These are phyloP conservation scores for Zoanthus sansibaricus DNA, from an alignment of 92 coral and sea anemone species.

Conservation along the genomic window DNA sequence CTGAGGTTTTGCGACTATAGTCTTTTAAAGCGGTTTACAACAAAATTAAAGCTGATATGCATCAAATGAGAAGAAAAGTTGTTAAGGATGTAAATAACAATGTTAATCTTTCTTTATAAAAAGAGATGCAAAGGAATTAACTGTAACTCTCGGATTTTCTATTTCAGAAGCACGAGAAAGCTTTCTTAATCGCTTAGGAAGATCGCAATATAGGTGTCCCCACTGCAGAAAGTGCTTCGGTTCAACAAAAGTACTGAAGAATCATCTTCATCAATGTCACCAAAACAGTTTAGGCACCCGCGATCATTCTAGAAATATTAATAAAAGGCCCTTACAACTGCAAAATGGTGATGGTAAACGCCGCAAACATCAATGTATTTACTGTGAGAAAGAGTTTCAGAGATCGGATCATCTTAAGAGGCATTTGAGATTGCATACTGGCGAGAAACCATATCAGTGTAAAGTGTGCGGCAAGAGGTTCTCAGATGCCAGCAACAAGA, in stretches of 20 bases:
- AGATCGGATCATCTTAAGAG: slow-evolving; percentile 20
- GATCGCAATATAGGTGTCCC: background rate
- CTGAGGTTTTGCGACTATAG: no score
- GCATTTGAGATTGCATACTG: slow-evolving; percentile 6
- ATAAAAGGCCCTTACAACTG: background rate
- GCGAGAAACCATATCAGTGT: slow-evolving; percentile 33
- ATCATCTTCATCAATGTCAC: background rate
- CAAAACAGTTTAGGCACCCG: background rate
- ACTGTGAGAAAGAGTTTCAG: slow-evolving; percentile 1
- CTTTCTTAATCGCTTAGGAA: background rate
- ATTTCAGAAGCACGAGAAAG: background rate
- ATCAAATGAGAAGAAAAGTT: no score
- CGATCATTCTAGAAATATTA: no score
- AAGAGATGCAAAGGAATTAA: background rate
- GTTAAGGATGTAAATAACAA: no score
- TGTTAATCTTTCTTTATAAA: background rate
- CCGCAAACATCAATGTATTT: background rate
- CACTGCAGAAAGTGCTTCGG: background rate
- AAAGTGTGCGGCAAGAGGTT: slow-evolving; percentile 20
- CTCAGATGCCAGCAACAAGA: slow-evolving; percentile 33
- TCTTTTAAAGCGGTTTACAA: no score
- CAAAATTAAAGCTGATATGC: background rate
- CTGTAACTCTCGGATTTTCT: background rate
- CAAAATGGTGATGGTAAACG: background rate
- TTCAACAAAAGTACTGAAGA: background rate